A percentile compares a stretch with the other conserved stretches of the same genome.
These are phyloP conservation scores for Tragelaphus strepsiceros DNA, from an alignment of 2,113 vertebrate genomes.

Conservation along the genomic window DNA sequence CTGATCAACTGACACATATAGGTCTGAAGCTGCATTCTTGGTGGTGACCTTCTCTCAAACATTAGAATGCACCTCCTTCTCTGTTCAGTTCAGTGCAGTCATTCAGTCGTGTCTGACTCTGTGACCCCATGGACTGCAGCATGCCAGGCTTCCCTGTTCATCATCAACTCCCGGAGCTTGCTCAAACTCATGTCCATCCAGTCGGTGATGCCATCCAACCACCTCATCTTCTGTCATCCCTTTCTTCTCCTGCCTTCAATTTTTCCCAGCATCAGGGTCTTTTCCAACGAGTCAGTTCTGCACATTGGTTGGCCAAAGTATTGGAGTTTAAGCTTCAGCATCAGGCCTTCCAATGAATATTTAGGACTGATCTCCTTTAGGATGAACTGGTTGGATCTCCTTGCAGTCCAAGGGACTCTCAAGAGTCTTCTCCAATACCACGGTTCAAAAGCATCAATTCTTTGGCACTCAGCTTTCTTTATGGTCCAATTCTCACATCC, in stretches of 20 bases:
- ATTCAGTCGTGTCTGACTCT: accelerated
- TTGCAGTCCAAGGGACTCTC: neutral
- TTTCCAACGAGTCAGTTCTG: neutral
- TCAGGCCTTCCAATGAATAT: neutral
- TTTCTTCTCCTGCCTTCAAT: neutral
- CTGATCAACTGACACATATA: neutral
- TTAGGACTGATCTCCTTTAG: neutral
- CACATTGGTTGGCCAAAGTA: neutral
- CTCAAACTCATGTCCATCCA: neutral
- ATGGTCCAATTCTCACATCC: neutral
- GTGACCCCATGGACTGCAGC: neutral
- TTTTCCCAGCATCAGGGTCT: neutral
- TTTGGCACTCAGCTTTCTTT: neutral
- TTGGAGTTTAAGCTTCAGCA: neutral
- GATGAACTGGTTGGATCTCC: neutral
- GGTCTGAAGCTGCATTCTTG: neutral
- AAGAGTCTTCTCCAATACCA: neutral
- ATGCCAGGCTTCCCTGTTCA: neutral
- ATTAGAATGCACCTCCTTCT: neutral
- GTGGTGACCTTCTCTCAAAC: neutral
- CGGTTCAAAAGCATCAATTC: neutral
- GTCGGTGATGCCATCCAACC: neutral
- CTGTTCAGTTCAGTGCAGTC: neutral
- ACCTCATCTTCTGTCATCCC: neutral
- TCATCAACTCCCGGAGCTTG: accelerated